phyloP scores from a whole-genome alignment of 37 sponge, comb jelly and placozoan genomes.

The Ephydatia muelleri region DNA sequence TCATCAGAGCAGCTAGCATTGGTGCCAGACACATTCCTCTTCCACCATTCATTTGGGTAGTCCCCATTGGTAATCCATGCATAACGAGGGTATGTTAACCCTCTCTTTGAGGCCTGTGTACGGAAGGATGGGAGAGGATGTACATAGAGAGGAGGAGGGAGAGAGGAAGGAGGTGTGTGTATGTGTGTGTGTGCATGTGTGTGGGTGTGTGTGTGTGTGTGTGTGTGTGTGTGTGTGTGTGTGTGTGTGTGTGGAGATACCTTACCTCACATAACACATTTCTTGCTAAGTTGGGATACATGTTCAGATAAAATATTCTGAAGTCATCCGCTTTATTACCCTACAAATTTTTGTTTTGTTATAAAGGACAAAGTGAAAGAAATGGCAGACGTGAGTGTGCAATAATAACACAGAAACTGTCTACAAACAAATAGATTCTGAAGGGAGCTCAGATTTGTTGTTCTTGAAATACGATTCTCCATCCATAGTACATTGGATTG shows the following conservation, averaged over 20 bases:
- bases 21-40: no score
- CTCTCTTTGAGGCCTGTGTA: neutral
- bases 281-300: neutral
- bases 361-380: no score
- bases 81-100: conserved; percentile 11
- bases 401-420: no score
- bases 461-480: neutral
- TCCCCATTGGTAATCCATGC: conserved; percentile 5
- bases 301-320: neutral
- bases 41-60: conserved; percentile 12
- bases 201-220: neutral
- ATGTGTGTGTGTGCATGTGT: neutral
- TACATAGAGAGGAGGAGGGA: no score
- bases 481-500: neutral
- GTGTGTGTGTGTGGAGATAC: neutral
- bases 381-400: no score
- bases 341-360: no score
- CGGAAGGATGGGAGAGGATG: neutral
- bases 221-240: neutral
- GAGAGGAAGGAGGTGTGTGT: neutral
- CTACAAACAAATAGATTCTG: neutral
- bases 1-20: conserved; percentile 15
- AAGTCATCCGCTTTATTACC: neutral
- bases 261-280: neutral
- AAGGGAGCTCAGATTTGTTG: neutral